Conservation (phyloP, 2,888 invertebrate genomes). For the Pogonocherus hispidulus region DNA sequence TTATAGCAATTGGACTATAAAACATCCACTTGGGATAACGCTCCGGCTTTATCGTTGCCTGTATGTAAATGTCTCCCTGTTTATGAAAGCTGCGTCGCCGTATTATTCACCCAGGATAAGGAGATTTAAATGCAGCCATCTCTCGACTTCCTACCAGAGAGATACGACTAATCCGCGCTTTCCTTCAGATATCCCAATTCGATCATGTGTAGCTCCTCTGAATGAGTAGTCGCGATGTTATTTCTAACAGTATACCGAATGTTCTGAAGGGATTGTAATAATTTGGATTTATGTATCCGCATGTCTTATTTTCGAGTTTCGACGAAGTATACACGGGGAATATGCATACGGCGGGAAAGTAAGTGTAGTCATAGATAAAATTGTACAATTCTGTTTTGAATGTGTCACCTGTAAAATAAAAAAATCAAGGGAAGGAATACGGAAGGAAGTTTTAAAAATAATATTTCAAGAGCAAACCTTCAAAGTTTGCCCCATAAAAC, state of each 20-base stretch:
- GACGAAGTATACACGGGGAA: no score
- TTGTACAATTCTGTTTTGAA: no score
- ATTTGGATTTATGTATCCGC: neutral
- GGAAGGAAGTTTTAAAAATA: no score
- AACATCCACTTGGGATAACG: constrained; percentile 54
- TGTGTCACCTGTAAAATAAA: no score
- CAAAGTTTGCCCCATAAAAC: no score
- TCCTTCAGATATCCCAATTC: constrained; percentile 8
- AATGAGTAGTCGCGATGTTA: constrained; percentile 7
- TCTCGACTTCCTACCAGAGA: constrained; percentile 14
- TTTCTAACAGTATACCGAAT: neutral
- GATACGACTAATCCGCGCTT: constrained; percentile 19
- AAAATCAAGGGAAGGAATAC: no score
- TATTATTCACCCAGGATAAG: constrained; percentile 28
- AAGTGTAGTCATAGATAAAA: no score
- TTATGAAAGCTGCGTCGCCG: constrained; percentile 27
- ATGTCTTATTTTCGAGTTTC: no score
- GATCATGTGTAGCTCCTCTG: constrained; percentile 7
- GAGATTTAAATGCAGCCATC: constrained; percentile 28
- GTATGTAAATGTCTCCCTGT: constrained; percentile 42
- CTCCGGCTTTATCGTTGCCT: constrained; percentile 51
- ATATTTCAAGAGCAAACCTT: no score
- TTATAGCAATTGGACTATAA: constrained; percentile 57
- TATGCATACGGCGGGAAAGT: no score
- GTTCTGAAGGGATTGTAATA: neutral